These are phyloP conservation scores for Cassiopea andromeda DNA, from an alignment of 30 jellyfish, hydroid and myxozoan genomes.

Conservation along the genomic window DNA sequence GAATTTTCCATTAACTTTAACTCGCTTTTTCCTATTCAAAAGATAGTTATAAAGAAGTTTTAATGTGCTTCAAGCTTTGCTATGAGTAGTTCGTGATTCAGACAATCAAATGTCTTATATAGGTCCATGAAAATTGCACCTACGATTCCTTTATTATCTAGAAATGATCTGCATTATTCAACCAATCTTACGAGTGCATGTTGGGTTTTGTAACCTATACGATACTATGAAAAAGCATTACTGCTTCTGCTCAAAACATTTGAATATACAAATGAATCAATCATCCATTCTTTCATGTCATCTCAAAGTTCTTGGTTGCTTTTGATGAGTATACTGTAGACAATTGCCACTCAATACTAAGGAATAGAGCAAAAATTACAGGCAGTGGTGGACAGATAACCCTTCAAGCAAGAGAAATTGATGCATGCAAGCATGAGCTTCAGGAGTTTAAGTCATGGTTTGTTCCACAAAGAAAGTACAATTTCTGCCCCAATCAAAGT, in stretches of 20 bases:
- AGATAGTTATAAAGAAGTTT: too few relatives aligned
- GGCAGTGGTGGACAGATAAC: conserved; percentile 9
- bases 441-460: conserved; percentile 53
- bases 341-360: conserved; percentile 36
- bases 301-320: conserved; percentile 19
- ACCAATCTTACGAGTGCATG: too few relatives aligned
- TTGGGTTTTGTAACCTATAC: conserved; percentile 45
- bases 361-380: conserved; percentile 40
- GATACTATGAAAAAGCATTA: conserved; percentile 45
- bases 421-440: conserved; percentile 44
- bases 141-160: too few relatives aligned
- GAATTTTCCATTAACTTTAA: too few relatives aligned
- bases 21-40: too few relatives aligned
- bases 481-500: conserved; percentile 46
- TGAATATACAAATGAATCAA: neutral
- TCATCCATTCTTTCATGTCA: conserved; percentile 23
- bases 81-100: too few relatives aligned
- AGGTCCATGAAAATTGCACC: too few relatives aligned
- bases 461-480: conserved; percentile 43
- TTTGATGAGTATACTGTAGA: conserved; percentile 53
- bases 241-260: conserved; percentile 33
- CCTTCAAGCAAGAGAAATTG: conserved; percentile 42
- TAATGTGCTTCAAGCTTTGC: too few relatives aligned
- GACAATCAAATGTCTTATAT: too few relatives aligned
- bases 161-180: too few relatives aligned